Evolutionary conservation across 2,888 invertebrate species (phyloP).

Genomic region (Myathropa florea): DNA sequence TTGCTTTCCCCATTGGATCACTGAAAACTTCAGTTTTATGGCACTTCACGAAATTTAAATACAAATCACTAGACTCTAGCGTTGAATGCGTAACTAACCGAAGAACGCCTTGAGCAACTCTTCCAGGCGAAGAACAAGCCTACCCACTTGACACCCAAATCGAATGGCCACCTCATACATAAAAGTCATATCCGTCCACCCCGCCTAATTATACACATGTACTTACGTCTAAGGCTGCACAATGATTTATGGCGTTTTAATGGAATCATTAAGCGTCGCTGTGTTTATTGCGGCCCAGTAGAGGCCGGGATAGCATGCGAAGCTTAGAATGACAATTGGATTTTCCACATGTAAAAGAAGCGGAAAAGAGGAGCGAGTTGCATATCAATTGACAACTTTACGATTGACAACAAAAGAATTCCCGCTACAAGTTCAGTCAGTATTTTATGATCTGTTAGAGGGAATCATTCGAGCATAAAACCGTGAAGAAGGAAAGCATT

Average conservation of each 20-base stretch:
- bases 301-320: not conserved
- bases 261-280: not conserved
- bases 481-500: not conserved
- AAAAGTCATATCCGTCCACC: not conserved
- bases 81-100: not conserved
- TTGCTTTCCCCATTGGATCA: too few relatives aligned
- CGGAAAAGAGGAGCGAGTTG: not conserved
- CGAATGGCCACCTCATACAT: not conserved
- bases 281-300: not conserved
- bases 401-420: not conserved
- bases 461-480: slow-evolving; percentile 8
- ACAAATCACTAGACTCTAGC: not conserved
- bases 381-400: slow-evolving; percentile 9
- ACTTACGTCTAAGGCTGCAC: not conserved
- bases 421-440: slow-evolving; percentile 1
- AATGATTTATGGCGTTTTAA: not conserved
- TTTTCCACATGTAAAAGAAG: not conserved
- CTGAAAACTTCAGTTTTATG: not conserved
- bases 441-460: not conserved
- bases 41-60: not conserved
- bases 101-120: not conserved
- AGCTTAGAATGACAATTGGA: not conserved
- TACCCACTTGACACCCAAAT: not conserved
- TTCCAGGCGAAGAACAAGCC: not conserved
- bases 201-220: not conserved